phyloP scores from a whole-genome alignment of 1,140 invertebrate genomes.

The Drosophila melanogaster region DNA sequence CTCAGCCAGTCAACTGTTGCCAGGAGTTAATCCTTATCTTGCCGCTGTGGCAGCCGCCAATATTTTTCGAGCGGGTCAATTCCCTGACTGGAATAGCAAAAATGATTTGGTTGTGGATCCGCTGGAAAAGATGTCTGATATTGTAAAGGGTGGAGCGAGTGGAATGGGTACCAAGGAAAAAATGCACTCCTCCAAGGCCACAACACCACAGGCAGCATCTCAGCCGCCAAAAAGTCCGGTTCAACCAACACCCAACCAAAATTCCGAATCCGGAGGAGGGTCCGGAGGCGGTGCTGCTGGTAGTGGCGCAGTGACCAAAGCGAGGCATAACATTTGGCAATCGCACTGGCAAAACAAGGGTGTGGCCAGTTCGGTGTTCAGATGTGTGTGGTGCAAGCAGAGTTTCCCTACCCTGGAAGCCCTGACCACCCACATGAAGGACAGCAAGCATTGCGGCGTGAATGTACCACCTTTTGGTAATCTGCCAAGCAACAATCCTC shows the following conservation, averaged over 20 bases:
- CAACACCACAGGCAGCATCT: constrained; percentile 24
- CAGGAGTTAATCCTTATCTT: constrained; percentile 91
- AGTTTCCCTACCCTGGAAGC: constrained; percentile 95
- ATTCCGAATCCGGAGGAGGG: constrained; percentile 73
- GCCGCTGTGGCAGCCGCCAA: constrained; percentile 91
- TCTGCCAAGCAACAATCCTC: constrained; percentile 68
- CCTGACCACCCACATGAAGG: constrained; percentile 97
- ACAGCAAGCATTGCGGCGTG: constrained; percentile 95
- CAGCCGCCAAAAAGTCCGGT: constrained; percentile 62
- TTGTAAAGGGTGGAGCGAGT: constrained; percentile 83
- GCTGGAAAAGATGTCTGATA: constrained; percentile 95
- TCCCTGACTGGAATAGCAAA: constrained; percentile 91
- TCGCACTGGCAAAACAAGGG: constrained; percentile 97
- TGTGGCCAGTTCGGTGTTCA: constrained; percentile 95
- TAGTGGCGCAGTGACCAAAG: constrained; percentile 86
- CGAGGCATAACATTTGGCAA: constrained; percentile 95
- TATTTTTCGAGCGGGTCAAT: constrained; percentile 89
- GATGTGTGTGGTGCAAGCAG: constrained; percentile 98
- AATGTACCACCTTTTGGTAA: constrained; percentile 88
- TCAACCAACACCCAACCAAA: constrained; percentile 19
- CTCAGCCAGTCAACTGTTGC: constrained; percentile 87
- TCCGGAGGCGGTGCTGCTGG: constrained; percentile 46
- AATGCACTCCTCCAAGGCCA: constrained; percentile 84
- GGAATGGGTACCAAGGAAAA: constrained; percentile 54
- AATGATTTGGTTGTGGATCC: constrained; percentile 91